Evolutionary conservation across 2,888 invertebrate species (phyloP), one percentile per base, ranked within the genome.

Genomic region (Neuroscelio doddi): DNA sequence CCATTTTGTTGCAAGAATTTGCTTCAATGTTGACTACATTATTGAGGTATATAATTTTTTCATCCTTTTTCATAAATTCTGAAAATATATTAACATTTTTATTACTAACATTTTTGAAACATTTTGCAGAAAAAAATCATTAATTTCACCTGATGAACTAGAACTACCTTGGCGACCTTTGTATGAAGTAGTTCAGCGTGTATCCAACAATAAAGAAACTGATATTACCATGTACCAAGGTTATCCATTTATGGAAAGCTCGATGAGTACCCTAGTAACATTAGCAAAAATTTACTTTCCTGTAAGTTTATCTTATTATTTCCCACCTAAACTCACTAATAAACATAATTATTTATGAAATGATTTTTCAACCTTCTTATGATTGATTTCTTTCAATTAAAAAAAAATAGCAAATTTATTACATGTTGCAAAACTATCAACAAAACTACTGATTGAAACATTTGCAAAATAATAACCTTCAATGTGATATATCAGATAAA

Each of bases 111-210:
- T n/a, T n/a, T n/a, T n/a, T n/a, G n/a, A n/a, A n/a, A n/a, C n/a
- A n/a, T n/a, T n/a, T n/a, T n/a, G n/a, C 79, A 95, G 95, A 76
- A 96, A 95, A 86, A 90, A 88, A 71, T 88, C 91, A 76, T 85
- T 95, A 66, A 84, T 97, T 68, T 88, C 91, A 1, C 91, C 93
- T 27, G 89, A 92, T 59, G 97, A 97, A 64, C 80, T 97, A 55
- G 88, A 88, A 59, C 86, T 97, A 63, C 91, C 92, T 47, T 97
- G 97, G 97, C 87, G 90, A 71, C 96, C 96, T 8, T 85, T 97
- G 5, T 94, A 93, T 80, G 88, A 76, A 1, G 51, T 80, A 14
- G 88, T 88, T 53, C 85, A 87, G 69, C 87, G 87, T 71, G 86
- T 91, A 63, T 87, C 89, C 72, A 87, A 88, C 68, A 88, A 86